Evolutionary conservation across 2,888 invertebrate genomes (phyloP).

Genomic region (Xylophagus ater): DNA sequence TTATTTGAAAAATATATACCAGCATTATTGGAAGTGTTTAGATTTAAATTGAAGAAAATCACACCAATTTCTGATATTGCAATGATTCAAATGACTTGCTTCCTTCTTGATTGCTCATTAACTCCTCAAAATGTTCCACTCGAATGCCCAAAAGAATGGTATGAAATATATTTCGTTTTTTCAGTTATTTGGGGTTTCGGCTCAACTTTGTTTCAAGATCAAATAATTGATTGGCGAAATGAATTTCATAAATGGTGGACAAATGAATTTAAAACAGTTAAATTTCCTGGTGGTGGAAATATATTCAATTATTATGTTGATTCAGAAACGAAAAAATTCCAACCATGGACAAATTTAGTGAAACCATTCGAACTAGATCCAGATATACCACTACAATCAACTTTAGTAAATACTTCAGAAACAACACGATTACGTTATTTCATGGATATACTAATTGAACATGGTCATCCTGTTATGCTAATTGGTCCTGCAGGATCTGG

Average conservation of each 20-base stretch:
- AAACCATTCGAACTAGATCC: slow-evolving; percentile 69
- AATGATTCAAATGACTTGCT: slow-evolving; percentile 79
- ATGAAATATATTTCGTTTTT: slow-evolving; percentile 85
- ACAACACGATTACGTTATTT: slow-evolving; percentile 80
- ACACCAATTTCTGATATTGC: slow-evolving; percentile 85
- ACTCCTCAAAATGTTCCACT: slow-evolving; percentile 67
- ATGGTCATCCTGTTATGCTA: slow-evolving; percentile 77
- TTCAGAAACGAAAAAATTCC: slow-evolving; percentile 68
- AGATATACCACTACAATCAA: slow-evolving; percentile 69
- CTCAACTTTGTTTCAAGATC: slow-evolving; percentile 81
- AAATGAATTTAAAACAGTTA: slow-evolving; percentile 82
- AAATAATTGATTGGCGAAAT: slow-evolving; percentile 80
- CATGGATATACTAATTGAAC: slow-evolving; percentile 69
- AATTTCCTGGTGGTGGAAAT: slow-evolving; percentile 72
- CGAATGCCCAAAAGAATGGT: slow-evolving; percentile 88
- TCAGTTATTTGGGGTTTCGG: slow-evolving; percentile 89
- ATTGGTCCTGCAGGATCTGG: slow-evolving; percentile 85
- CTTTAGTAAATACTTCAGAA: slow-evolving; percentile 76
- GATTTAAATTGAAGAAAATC: slow-evolving; percentile 67
- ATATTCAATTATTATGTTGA: slow-evolving; percentile 88
- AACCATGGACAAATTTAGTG: slow-evolving; percentile 79
- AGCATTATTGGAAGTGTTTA: slow-evolving; percentile 62
- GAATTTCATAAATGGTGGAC: slow-evolving; percentile 95
- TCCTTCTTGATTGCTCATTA: slow-evolving; percentile 73
- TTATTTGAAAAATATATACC: slow-evolving; percentile 92